Evolutionary conservation across 1,140 invertebrate genomes (phyloP), one percentile per base, ranked within the genome.

Genomic region (Drosophila pseudoananassae): DNA sequence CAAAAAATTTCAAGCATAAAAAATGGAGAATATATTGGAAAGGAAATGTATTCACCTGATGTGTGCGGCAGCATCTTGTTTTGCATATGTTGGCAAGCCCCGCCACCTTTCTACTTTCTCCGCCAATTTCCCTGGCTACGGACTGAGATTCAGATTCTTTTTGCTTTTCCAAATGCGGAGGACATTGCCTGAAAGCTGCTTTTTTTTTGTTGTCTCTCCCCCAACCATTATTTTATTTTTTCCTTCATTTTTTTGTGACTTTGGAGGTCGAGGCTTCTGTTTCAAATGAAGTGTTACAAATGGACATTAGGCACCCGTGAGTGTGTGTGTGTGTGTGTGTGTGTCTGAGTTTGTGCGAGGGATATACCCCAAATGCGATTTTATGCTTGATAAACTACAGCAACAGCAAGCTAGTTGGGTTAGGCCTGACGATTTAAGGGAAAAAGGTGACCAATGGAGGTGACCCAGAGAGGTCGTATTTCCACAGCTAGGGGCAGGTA

Each of bases 281-380:
- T 85, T 78, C 82, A 85, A 85, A 85, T 85, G 82, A 85, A 85
- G 81, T 85, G 81, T 85, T 85, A 85, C 81, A 85, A 85, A 85
- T 85, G 74, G 78, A 87, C 81, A 85, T 85, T 85, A 85, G 81
- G 81, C 76, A 27, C 9, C 10, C 38, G 29, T 15, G 31, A 43
- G 47, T 57, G 46, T 12, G 45, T 33, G 40, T 57, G 25, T 15
- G 31, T 49, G 47, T 57, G 46, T 12, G 45, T 33, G 40, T 57
- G 25, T 27, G 25, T 27, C 20, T 20, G 25, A 7, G 25, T 27
- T 5, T 27, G 25, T 27, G 25, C 6, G 25, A 6, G 25, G 25
- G 25, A 74, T 64, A 70, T 36, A 36, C 61, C 64, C 71, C 69
- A 85, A 85, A 85, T 85, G 77, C 82, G 82, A 85, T 85, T 85